Base-by-base conservation (phyloP, 1,140 invertebrate species). In the Drosophila grimshawi region DNA sequence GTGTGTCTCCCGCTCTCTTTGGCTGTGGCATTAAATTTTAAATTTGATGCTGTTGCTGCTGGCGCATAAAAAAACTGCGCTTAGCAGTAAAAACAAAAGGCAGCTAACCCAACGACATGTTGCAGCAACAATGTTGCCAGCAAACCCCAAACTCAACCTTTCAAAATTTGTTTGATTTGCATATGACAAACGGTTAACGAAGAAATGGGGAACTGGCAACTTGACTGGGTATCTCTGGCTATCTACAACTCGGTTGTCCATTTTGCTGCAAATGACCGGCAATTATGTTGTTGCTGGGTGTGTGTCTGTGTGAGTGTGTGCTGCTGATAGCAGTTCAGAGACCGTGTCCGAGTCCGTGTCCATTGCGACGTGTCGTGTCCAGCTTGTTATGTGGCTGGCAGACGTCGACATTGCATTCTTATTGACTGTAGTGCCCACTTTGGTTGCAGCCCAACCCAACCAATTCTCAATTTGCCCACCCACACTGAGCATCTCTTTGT, bases 201-300 rank as follows among this genome's bases (percentile, higher is more conserved):
- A 39, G 5, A 11, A 30, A 5, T n/a, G 29, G 4, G 46, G 30
- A 37, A 19, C 41, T 55, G 65, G 7, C 6, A 27, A 62, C 51
- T 55, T 61, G 57, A 30, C 65, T 27, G 53, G 30, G 7, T 27
- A 11, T 35, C 11, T 48, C 32, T 8, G 49, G 39, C 29, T 41
- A 45, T 29, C 69, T 68, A 30, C 56, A 41, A 8, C 35, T 30
- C 11, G 11, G 37, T 67, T 81, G 86, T 72, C 78, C 86, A 74
- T 79, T 86, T 81, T 80, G 81, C 81, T 79, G 82, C 80, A 91
- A 91, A 91, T 91, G 88, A 90, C 82, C 88, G 69, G 82, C 88
- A 91, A 91, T 91, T 91, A 91, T 91, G 74, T 85, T 81, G 79
- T 80, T 78, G 59, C 57, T 4, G 11, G 19, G 46, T 45, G 45